Evolutionary conservation across 2,113 vertebrate genomes (phyloP).

Genomic region (Cephalopterus ornatus): DNA sequence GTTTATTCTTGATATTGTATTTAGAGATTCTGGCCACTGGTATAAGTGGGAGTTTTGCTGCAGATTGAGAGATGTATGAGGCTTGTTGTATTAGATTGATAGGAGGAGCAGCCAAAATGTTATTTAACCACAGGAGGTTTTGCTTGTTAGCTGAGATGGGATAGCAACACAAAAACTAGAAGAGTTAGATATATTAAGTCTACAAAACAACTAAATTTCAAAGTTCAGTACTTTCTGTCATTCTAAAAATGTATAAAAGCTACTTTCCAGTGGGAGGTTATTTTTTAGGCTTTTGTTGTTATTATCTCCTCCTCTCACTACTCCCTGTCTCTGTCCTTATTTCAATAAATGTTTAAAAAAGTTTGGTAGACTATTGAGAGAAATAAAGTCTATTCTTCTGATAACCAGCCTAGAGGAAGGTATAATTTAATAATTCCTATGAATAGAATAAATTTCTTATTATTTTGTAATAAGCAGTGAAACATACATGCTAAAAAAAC

Average conservation of each 20-base stretch:
- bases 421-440: background rate
- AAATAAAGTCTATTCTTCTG: background rate
- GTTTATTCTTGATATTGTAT: background rate
- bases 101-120: background rate
- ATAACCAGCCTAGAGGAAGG: background rate
- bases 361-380: background rate
- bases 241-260: background rate
- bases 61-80: background rate
- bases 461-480: background rate
- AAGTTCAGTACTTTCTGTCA: background rate
- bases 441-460: background rate
- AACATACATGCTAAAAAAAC: background rate
- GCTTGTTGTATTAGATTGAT: background rate
- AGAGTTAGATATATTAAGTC: background rate
- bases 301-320: background rate
- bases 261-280: background rate
- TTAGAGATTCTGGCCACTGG: background rate
- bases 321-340: rapidly evolving
- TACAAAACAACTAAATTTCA: background rate
- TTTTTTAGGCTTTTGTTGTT: background rate
- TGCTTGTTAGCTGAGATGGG: background rate
- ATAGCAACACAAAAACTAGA: background rate
- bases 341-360: background rate
- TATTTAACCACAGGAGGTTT: conserved; percentile 16
- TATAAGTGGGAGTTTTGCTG: background rate